Base-by-base conservation (phyloP, 2,888 invertebrate species). In the Drosophila cognata region DNA sequence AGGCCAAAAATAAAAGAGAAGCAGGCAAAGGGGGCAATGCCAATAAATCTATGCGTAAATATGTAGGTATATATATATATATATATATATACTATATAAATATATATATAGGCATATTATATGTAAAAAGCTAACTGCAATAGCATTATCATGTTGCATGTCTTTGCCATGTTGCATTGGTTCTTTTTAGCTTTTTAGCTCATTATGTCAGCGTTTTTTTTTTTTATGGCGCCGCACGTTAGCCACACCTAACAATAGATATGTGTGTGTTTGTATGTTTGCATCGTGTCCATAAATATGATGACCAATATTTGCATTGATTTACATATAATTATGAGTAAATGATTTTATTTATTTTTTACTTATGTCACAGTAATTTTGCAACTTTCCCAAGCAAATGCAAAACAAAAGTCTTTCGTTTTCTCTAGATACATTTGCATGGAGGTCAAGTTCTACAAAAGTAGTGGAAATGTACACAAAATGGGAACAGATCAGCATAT, bases 271-370 rank as follows among this genome's bases (percentile, higher is more conserved):
- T 0, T 11, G 55, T 28, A 4, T 53, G 51, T 6, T 29, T 51
- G 8, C 2, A 21, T 33, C 21, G 16, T 38, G 65, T 8, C 58
- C 70, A 61, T 70, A 60, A 72, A 65, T 63, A 75, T 71, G 63
- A 29, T 78, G 80, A 76, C 78, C 78, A 71, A 78, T 64, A 76
- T 78, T 65, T 65, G 58, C 64, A 79, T 80, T 76, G 80, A 79
- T 68, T 78, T 71, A 65, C 46, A 38, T 16, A 28, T 59, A 68
- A 51, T 65, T 68, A 59, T 68, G 71, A 74, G 71, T 69, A 63
- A 63, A 55, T 46, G 43, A 52, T 13, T 16, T 52, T n/a, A 29
- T 28, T 25, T 48, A 7, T 11, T 16, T 33, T 18, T 16, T 46
- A 7, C 46, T 16, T 46, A 25, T 25, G 46, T 46, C 46, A 13